These are phyloP conservation scores for Coleophora deauratella DNA, from an alignment of 2,888 invertebrate species.

Conservation along the genomic window DNA sequence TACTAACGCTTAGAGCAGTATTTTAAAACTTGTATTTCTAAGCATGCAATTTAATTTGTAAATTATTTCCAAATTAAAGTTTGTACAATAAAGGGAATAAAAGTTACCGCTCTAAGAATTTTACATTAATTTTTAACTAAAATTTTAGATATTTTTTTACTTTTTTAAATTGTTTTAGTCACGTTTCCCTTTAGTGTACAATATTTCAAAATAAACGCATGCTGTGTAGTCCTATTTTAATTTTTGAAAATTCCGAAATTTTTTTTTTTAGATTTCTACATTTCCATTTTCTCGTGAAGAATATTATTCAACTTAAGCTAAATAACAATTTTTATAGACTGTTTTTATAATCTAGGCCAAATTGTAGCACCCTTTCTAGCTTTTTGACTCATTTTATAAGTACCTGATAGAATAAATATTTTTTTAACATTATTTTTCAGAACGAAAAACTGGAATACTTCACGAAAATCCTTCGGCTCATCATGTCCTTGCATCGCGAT, in stretches of 20 bases:
- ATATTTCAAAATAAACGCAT: conserved; percentile 40
- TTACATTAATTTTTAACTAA: conserved; percentile 17
- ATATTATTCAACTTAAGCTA: too few relatives aligned
- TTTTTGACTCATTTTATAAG: too few relatives aligned
- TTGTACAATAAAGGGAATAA: conserved; percentile 70
- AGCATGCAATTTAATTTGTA: conserved; percentile 48
- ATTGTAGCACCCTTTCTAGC: too few relatives aligned
- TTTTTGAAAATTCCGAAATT: too few relatives aligned
- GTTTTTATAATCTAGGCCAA: too few relatives aligned
- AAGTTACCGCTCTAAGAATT: conserved; percentile 62
- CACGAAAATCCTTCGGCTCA: conserved; percentile 57
- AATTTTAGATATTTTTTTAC: conserved; percentile 10
- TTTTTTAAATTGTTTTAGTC: conserved; percentile 16
- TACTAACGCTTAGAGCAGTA: conserved; percentile 63
- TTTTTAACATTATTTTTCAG: too few relatives aligned
- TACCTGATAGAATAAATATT: too few relatives aligned
- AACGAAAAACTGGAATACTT: conserved; percentile 61
- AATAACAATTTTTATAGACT: too few relatives aligned
- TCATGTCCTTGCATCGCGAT: conserved; percentile 60
- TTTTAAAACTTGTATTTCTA: conserved; percentile 22
- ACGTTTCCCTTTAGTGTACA: conserved; percentile 74
- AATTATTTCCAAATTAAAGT: conserved; percentile 21
- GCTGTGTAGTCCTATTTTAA: conserved; percentile 23
- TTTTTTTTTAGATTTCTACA: too few relatives aligned
- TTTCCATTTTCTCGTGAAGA: too few relatives aligned